Conservation (phyloP, 1,140 invertebrate genomes). For the Tyrophagus putrescentiae region DNA sequence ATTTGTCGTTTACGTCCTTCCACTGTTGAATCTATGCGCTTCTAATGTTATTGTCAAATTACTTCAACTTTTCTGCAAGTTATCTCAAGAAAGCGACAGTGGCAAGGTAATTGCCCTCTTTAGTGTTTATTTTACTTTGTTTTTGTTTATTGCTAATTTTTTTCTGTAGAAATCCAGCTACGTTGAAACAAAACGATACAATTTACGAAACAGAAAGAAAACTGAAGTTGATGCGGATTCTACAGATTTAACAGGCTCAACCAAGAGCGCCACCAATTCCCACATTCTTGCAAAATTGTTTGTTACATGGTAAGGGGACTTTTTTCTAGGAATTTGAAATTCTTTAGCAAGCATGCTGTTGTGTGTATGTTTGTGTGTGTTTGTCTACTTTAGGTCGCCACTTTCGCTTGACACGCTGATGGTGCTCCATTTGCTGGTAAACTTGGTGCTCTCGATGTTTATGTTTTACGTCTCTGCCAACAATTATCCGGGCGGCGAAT, state of each 20-base stretch:
- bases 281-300: neutral
- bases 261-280: no score
- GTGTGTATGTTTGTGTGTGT: no score
- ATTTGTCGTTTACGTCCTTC: conserved; percentile 94
- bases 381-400: no score
- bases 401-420: conserved; percentile 3
- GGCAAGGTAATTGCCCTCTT: neutral
- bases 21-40: conserved; percentile 76
- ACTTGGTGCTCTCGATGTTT: conserved; percentile 4
- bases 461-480: conserved; percentile 5
- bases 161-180: no score
- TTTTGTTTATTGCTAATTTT: neutral
- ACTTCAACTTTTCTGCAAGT: neutral
- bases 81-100: neutral
- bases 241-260: no score
- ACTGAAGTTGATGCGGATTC: no score
- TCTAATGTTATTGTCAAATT: conserved; percentile 38
- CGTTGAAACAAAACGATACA: no score
- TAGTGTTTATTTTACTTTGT: neutral
- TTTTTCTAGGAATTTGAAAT: no score
- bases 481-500: conserved; percentile 24
- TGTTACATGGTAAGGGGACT: neutral
- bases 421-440: conserved; percentile 12
- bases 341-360: no score
- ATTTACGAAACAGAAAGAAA: no score